phyloP scores from a whole-genome alignment of 2,888 invertebrate species.

The Hirtodrosophila confusa region DNA sequence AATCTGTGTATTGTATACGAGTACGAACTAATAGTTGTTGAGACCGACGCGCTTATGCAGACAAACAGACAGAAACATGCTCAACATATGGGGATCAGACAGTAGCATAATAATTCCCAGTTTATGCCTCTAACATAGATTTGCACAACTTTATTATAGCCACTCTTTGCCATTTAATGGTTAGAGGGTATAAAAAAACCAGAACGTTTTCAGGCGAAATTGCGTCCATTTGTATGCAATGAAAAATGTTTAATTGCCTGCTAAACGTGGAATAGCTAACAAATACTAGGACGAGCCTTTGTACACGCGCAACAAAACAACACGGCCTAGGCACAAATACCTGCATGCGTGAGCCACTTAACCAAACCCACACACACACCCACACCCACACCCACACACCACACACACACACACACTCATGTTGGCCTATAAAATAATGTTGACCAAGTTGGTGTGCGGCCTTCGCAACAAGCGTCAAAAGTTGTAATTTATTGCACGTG shows the following conservation, averaged over 20 bases:
- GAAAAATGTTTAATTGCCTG: slow-evolving; percentile 78
- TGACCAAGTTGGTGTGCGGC: slow-evolving; percentile 19
- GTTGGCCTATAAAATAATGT: slow-evolving; percentile 60
- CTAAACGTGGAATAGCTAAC: slow-evolving; percentile 70
- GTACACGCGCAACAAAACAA: slow-evolving; percentile 35
- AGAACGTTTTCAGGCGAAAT: slow-evolving; percentile 26
- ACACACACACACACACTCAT: slow-evolving; percentile 35
- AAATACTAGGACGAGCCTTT: slow-evolving; percentile 57
- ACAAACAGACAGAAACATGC: no score
- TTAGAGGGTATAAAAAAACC: no score
- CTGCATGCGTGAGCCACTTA: slow-evolving; percentile 56
- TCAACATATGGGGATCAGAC: no score
- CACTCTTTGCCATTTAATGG: no score
- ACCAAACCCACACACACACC: slow-evolving; percentile 7
- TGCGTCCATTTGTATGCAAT: slow-evolving; percentile 68
- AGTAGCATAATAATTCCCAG: no score
- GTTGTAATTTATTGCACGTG: slow-evolving; percentile 66
- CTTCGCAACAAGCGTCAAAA: slow-evolving; percentile 61
- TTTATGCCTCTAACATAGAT: no score
- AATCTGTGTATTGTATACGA: no score
- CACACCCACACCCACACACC: slow-evolving; percentile 5
- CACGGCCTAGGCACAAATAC: slow-evolving; percentile 48
- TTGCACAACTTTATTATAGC: no score
- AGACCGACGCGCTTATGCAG: no score
- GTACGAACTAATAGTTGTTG: no score